phyloP scores from a whole-genome alignment of 2,888 invertebrate genomes.

The Barypeithes pellucidus region DNA sequence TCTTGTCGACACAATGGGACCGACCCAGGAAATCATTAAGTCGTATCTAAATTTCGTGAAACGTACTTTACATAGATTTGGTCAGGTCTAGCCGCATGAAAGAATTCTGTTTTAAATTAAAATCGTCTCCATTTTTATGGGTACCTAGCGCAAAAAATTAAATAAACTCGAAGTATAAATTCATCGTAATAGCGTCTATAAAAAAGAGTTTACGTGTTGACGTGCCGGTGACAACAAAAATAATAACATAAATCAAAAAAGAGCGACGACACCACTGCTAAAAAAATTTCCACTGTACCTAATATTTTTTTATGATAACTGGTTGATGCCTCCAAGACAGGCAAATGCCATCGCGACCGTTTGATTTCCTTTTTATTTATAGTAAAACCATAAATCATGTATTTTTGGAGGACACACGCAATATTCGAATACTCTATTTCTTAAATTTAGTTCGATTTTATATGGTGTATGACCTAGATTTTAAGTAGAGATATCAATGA shows the following conservation, averaged over 20 bases:
- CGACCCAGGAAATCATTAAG: no score
- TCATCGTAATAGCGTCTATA: neutral
- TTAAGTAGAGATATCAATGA: neutral
- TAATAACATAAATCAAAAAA: neutral
- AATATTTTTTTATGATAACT: neutral
- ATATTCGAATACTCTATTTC: conserved; percentile 18
- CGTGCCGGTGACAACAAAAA: neutral
- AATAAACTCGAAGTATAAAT: neutral
- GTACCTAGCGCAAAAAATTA: neutral
- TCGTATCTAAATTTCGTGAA: no score
- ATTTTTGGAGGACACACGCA: conserved; percentile 40
- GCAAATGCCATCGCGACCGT: conserved; percentile 41
- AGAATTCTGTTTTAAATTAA: neutral
- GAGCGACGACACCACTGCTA: conserved; percentile 24
- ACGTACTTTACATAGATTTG: no score
- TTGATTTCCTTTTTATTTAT: conserved; percentile 45
- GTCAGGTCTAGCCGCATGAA: no score
- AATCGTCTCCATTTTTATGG: neutral
- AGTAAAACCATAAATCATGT: conserved; percentile 46
- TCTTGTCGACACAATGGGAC: no score
- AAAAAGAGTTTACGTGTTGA: neutral
- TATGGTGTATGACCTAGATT: conserved; percentile 39
- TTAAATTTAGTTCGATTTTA: conserved; percentile 28
- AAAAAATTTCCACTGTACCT: conserved; percentile 30
- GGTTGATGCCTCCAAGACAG: conserved; percentile 44